phyloP scores from a whole-genome alignment of 2,888 invertebrate species.

The Eledona agricola region DNA sequence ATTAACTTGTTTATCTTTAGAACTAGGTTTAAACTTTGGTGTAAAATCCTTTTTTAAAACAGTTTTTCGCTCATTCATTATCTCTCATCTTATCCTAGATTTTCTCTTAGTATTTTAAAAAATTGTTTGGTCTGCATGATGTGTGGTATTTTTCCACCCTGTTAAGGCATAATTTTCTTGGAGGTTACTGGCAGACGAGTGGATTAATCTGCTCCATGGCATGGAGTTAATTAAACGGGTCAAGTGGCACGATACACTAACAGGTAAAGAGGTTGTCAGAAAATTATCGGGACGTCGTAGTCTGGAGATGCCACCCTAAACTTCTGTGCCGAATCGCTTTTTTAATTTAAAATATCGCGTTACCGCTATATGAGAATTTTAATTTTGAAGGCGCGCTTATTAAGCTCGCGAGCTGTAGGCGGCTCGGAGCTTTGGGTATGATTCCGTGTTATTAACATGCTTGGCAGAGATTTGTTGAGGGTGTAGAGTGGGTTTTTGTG shows the following conservation, averaged over 20 bases:
- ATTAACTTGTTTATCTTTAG: no score
- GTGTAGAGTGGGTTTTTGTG: conserved; percentile 5
- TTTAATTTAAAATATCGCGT: conserved; percentile 1
- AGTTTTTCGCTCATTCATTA: no score
- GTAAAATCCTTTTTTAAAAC: no score
- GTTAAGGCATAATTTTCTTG: conserved; percentile 6
- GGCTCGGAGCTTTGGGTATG: conserved; percentile 3
- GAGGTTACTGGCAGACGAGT: conserved; percentile 11
- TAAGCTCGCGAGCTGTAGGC: conserved; percentile 2
- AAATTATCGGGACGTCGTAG: conserved; percentile 12
- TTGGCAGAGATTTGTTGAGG: conserved; percentile 7
- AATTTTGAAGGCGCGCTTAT: conserved; percentile 10
- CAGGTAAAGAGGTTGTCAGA: conserved; percentile 21
- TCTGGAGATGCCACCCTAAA: not conserved
- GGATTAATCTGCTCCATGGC: conserved; percentile 20
- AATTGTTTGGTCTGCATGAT: conserved; percentile 1
- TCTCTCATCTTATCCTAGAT: no score
- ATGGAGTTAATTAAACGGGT: conserved; percentile 28
- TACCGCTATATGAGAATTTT: conserved; percentile 8
- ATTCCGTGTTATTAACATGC: conserved; percentile 16
- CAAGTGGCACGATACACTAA: conserved; percentile 23
- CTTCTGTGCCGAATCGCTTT: not conserved
- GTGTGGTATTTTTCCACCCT: not conserved
- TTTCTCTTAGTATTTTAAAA: no score
- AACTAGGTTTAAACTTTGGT: no score